Conservation (phyloP, 2,888 invertebrate genomes). For the Chromoteleia sp. region DNA sequence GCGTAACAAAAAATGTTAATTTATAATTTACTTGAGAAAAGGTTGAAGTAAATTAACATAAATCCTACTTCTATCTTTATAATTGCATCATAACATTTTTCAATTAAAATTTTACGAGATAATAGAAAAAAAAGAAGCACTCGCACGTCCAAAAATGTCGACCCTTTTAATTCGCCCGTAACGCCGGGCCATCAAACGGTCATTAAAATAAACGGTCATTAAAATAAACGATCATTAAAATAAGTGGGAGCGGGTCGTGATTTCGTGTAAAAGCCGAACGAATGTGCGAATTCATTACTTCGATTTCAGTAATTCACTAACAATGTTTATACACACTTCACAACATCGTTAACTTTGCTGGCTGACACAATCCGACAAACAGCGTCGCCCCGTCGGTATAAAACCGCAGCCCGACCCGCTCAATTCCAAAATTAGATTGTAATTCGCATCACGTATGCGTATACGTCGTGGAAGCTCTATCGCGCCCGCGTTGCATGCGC, state of each 20-base stretch:
- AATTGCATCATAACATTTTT: too few species aligned
- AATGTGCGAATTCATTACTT: constrained; percentile 54
- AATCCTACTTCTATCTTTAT: too few species aligned
- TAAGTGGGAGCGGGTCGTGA: constrained; percentile 28
- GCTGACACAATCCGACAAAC: constrained; percentile 67
- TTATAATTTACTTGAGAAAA: too few species aligned
- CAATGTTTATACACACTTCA: constrained; percentile 66
- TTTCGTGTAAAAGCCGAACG: constrained; percentile 29
- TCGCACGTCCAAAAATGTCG: neutral
- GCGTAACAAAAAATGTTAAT: too few species aligned
- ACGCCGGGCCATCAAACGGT: neutral
- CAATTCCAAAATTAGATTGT: constrained; percentile 67
- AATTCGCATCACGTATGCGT: constrained; percentile 71
- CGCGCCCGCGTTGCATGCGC: constrained; percentile 59
- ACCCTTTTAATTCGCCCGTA: constrained; percentile 2
- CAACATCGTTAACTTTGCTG: constrained; percentile 65
- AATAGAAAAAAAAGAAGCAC: too few species aligned
- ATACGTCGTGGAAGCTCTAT: constrained; percentile 67
- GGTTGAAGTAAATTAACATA: too few species aligned
- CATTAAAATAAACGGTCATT: constrained; percentile 35
- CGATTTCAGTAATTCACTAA: constrained; percentile 60
- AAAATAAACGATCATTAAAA: constrained; percentile 52
- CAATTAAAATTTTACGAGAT: too few species aligned
- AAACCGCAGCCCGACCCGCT: constrained; percentile 68
- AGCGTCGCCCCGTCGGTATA: constrained; percentile 55